Evolutionary conservation across 2,888 invertebrate genomes (phyloP).

Genomic region (Melanostoma mellinum): DNA sequence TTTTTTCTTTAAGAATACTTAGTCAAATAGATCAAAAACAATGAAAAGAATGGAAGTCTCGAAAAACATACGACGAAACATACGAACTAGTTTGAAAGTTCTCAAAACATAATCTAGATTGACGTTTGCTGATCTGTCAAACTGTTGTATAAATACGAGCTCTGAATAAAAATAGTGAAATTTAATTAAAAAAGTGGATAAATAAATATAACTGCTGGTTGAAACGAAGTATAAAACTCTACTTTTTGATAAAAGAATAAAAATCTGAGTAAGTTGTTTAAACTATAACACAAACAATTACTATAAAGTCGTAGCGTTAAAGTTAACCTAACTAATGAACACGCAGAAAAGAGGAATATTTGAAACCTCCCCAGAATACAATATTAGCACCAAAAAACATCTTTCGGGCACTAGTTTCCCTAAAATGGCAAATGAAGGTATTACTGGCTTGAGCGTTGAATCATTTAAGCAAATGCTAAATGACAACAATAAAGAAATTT

Average conservation of each 20-base stretch:
- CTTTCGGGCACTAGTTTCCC: neutral
- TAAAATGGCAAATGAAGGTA: no score
- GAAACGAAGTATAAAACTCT: neutral
- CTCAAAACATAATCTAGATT: no score
- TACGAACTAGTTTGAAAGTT: no score
- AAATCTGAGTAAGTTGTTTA: slow-evolving; percentile 2
- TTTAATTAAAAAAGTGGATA: neutral
- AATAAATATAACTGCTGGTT: neutral
- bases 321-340: no score
- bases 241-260: neutral
- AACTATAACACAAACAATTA: neutral
- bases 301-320: no score
- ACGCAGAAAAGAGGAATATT: neutral
- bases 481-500: neutral
- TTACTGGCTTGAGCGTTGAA: no score
- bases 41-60: no score
- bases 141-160: neutral
- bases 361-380: slow-evolving; percentile 2
- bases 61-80: no score
- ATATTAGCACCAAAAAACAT: neutral
- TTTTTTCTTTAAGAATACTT: no score
- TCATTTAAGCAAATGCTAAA: neutral
- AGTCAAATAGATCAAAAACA: no score
- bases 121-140: no score
- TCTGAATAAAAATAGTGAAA: neutral